Evolutionary conservation across 2,888 invertebrate genomes (phyloP), one percentile per base, ranked within the genome.

Genomic region (Caenorhabditis sp.): DNA sequence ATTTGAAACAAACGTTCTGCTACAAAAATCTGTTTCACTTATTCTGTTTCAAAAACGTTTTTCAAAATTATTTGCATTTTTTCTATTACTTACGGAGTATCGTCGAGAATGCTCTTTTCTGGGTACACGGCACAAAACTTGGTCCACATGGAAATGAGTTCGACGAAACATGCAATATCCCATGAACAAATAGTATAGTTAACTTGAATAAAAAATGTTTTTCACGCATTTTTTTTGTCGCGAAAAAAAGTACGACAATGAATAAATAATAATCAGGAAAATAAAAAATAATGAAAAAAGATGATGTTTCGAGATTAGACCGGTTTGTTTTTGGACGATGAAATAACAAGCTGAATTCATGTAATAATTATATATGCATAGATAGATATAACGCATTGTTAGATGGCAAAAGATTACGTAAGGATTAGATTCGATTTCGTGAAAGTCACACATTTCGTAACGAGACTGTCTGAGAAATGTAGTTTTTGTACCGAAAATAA

Each of bases 91-190:
- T 23, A 73, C 73, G 69, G 1, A 63, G 59, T 14, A 67, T n/a
- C 38, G 60, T 67, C n/a, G 68, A 70, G 25, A 70, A 68, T 12
- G 69, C 71, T 57, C 61, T 53, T 53, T 73, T 77, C 31, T 67
- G 68, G 20, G 70, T 68, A 61, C 85, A 85, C 8, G 84, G 84
- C 25, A 82, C 74, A 56, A 85, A 85, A 59, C 84, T 85, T 7
- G 79, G 75, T 21, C 85, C 85, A 66, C 85, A 85, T 10, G 85
- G 84, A 67, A 84, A 84, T 25, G 82, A 57, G 61, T 58, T 64
- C 57, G 67, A 67, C n/a, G 59, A 72, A 61, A 21, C 12, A 56
- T 25, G 12, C 3, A 17, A 7, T 14, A 43, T 14, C 14, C 8
- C 25, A 56, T 17, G 17, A 26, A 2, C 14, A 56, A 56, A 26